Conservation (phyloP, 2,113 vertebrate genomes). For the Pogona vitticeps region DNA sequence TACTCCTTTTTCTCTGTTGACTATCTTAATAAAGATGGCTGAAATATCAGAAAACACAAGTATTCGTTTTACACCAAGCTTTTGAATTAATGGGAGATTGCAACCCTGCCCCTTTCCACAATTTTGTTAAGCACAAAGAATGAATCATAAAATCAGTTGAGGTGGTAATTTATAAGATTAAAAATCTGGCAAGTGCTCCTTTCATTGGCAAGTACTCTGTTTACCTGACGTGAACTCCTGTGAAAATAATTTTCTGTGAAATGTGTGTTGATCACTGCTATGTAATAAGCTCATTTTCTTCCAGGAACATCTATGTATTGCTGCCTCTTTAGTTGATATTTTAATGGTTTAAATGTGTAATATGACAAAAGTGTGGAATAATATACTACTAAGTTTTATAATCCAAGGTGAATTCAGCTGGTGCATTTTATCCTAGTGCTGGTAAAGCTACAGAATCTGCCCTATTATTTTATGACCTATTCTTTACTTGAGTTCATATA, state of each 20-base stretch:
- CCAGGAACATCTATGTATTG: neutral
- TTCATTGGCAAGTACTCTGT: neutral
- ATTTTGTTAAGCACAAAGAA: too few species aligned
- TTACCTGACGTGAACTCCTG: neutral
- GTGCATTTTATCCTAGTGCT: neutral
- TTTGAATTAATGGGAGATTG: neutral
- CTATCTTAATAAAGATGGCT: too few species aligned
- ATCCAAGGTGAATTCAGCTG: neutral
- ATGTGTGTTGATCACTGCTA: conserved; percentile 9
- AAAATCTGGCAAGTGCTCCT: neutral
- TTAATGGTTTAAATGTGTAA: neutral
- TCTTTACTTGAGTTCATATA: conserved; percentile 23
- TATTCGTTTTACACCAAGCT: too few species aligned
- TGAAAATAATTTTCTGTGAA: neutral
- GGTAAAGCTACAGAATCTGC: neutral
- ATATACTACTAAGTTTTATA: neutral
- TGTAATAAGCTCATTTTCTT: neutral
- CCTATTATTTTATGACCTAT: conserved; percentile 19
- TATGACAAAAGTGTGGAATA: neutral
- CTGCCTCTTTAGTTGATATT: conserved; percentile 1
- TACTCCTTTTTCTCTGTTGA: neutral
- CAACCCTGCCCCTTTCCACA: too few species aligned
- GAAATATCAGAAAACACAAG: too few species aligned
- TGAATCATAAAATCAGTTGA: neutral
- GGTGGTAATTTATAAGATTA: neutral